Base-by-base conservation (phyloP, 2,888 invertebrate genomes). In the Alentia gelatinosa region DNA sequence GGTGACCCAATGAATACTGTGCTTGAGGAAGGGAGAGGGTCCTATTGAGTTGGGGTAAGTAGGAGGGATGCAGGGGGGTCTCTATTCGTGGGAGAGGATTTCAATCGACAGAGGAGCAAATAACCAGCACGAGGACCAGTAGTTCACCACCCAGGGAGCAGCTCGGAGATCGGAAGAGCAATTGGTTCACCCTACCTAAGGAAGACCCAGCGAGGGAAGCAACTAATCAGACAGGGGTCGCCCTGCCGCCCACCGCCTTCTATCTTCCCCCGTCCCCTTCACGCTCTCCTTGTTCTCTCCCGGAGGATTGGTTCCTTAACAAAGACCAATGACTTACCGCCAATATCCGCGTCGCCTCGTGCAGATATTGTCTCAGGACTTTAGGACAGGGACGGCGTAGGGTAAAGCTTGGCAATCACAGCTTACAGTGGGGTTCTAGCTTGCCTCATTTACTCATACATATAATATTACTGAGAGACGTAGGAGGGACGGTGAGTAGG, bases 281-380 rank as follows among this genome's bases (percentile, higher is more conserved):
- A 74, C 74, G 12, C 74, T 3, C 3, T 15, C 74, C 74, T 19
- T 33, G 74, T 33, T 15, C 74, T 74, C 15, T 1, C 74, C 74
- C 26, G 74, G 30, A 26, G 74, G 74, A 74, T 74, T 74, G 74
- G 30, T 74, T 74, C 74, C 74, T 74, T 74, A 74, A 74, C 74
- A 74, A 74, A 74, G 74, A 74, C 74, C 74, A 74, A 74, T 74
- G 74, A 74, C 74, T 74, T 74, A 26, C 74, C 74, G 26, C 33
- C 74, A 74, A 74, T 74, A 74, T 74, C 74, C 26, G 30, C 74
- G 19, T 26, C 74, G n/a, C 30, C 33, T 74, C 33, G 1, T 33
- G 3, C 74, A 74, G 74, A 74, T 74, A 74, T 74, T 74, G 74
- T 74, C 74, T 74, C 74, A 74, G 4, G 74, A 33, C 74, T 33